Evolutionary conservation across 2,113 vertebrate species (phyloP), one percentile per base, ranked within the genome.

Genomic region (Sorex araneus): DNA sequence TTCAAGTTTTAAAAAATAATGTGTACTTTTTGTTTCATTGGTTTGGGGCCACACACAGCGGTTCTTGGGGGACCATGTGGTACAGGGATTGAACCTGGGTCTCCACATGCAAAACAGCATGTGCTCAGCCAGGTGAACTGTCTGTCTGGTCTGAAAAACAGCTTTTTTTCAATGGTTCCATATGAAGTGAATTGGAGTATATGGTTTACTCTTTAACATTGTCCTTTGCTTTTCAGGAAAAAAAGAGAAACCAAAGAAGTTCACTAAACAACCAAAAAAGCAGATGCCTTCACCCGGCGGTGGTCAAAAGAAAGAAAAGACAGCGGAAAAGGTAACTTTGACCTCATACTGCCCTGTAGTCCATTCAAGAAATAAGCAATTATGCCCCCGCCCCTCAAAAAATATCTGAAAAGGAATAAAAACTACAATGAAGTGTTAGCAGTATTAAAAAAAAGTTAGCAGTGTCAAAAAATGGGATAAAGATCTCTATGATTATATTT

Each of bases 241-340:
- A 96, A 98, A 97, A 87, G 98, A 99, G 93, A 99, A 99, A 91
- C 96, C 97, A 94, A 99, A 99, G 96, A 99, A 98, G 93, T 96
- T 96, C 81, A 98, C 96, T 82, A 99, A 98, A 97, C 98, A 98
- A 81, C 97, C 99, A 86, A 99, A 98, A 97, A 99, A 99, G 94
- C 98, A 98, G 19, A 69, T 98, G 92, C 99, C 99, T 84, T 99
- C 99, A 54, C 99, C 99, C 1, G 99, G 98, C 97, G 94, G 99
- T 93, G 94, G 99, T 93, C 99, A 98, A 77, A 99, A 99, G 96
- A 99, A 98, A 97, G 99, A 99, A 89, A 99, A 98, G 91, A 11
- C 88, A n/a, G 66, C 97, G 67, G 99, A 99, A 5, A 99, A 99
- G 98, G 99, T 99, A 97, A 97, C 69, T 92, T 34, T 87, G 8